Base-by-base conservation (phyloP, 2,797 vertebrate genomes). In the Sebastes reedi region DNA sequence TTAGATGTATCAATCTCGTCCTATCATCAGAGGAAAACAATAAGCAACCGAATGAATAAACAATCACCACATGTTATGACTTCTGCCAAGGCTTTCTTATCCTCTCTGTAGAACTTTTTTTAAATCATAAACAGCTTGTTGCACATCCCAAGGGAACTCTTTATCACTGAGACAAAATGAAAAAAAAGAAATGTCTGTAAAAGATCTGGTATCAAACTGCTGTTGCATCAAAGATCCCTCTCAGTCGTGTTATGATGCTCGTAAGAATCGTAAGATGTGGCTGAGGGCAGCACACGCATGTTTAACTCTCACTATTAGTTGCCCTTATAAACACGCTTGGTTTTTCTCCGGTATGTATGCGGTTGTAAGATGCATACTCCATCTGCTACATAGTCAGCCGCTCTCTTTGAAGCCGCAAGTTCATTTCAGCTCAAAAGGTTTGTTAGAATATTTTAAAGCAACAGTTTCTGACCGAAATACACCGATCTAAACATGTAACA, bases 271-370 rank as follows among this genome's bases (percentile, higher is more conserved):
- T 92, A 84, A 90, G 90, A 95, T 95, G 93, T 93, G 93, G 93
- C 83, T 25, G 71, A 85, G 54, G 78, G 86, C 80, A n/a, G 68
- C 86, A 70, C 74, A 68, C 81, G 83, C 65, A 66, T 7, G 3
- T 82, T 79, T 69, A 86, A 94, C 90, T 94, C 91, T 94, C 92
- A 92, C 92, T 93, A 62, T 91, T 88, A 78, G 71, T 68, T 60
- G 55, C 30, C n/a, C 85, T 78, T 79, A 90, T 91, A 90, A 92
- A 93, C 83, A 88, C 67, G 73, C 68, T 67, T 76, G 59, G 65
- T 77, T 85, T 87, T 65, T 86, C 74, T 82, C 80, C 92, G 89
- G 88, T 85, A 89, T 88, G 89, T 77, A 18, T 85, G 88, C 2
- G 75, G 86, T 83, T 70, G 54, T 84, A 67, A 88, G 69, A 84